Evolutionary conservation across 2,797 vertebrate genomes (phyloP), one percentile per base, ranked within the genome.

Genomic region (Ptychobarbus kaznakovi): DNA sequence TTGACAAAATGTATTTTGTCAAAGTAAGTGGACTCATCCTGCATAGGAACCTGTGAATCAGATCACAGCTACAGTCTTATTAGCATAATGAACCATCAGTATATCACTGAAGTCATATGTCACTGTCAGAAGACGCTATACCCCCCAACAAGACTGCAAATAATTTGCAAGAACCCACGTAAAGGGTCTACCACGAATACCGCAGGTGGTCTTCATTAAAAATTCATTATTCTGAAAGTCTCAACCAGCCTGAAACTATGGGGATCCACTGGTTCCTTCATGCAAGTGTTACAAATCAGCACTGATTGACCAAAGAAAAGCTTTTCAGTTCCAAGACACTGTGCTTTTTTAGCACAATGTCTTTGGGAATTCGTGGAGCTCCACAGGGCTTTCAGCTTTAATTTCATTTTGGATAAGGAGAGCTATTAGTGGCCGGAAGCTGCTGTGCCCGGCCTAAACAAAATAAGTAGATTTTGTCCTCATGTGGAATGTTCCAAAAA

Each of bases 381-480:
- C 87, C 84, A 65, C 82, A 87, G 80, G 89, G 89, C 90, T 91
- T 93, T 92, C 90, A 90, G 88, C 72, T 93, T 92, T 65, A 91
- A 92, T 93, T 92, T 92, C 85, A 89, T 86, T 91, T 92, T 91
- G 91, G 90, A 90, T 89, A 91, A 92, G 87, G 88, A 87, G 75
- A 74, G 85, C 91, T 93, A 91, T 94, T 92, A 90, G 90, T 63
- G 78, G 58, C 16, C 81, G 86, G 92, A 89, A 85, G 91, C 73
- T 82, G 87, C 90, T 81, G 77, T 83, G 89, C 91, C 88, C 44
- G 88, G 86, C 87, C 89, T 81, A 72, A 82, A 73, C 53, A 58
- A 82, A 72, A 44, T n/a, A 15, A 40, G 32, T 76, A 40, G 4
- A 78, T 46, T 73, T 63, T 82, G 81, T 73, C 81, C 69, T 73